phyloP scores from a whole-genome alignment of 2,888 invertebrate species.

The Smittia aterrima region DNA sequence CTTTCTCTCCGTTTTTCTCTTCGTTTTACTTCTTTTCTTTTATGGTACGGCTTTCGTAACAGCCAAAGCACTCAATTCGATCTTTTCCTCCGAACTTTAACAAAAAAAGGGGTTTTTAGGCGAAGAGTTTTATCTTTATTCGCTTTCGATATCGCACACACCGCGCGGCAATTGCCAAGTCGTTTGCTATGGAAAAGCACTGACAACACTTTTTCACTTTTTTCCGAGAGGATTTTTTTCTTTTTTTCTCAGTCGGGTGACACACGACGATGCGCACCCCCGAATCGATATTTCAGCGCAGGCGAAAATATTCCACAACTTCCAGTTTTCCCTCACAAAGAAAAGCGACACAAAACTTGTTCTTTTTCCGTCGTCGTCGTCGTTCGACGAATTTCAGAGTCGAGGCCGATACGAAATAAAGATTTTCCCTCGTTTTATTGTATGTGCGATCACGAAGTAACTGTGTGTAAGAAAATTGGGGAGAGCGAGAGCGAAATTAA shows the following conservation, averaged over 20 bases:
- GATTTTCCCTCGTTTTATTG: slow-evolving; percentile 9
- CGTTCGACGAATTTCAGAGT: background rate
- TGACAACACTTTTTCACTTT: slow-evolving; percentile 13
- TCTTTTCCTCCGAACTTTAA: background rate
- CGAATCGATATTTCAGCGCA: slow-evolving; percentile 41
- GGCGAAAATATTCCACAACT: slow-evolving; percentile 25
- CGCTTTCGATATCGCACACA: slow-evolving; percentile 2
- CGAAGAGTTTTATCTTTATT: background rate
- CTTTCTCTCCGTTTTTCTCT: background rate
- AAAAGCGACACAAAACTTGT: background rate
- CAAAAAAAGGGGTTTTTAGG: background rate
- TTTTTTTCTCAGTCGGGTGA: slow-evolving; percentile 19
- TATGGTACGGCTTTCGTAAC: slow-evolving; percentile 3
- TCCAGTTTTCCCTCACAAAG: slow-evolving; percentile 22
- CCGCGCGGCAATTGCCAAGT: background rate
- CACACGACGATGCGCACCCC: slow-evolving; percentile 38
- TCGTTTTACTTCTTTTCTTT: background rate
- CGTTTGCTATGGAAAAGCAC: background rate
- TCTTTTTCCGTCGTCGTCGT: background rate
- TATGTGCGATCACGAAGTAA: background rate
- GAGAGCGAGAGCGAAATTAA: slow-evolving; percentile 31
- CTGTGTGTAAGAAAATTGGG: background rate
- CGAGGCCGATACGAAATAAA: slow-evolving; percentile 7
- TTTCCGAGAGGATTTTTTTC: background rate
- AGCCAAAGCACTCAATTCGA: background rate